These are phyloP conservation scores for Omphaloscelis lunosa DNA, from an alignment of 2,888 invertebrate genomes.

Conservation along the genomic window DNA sequence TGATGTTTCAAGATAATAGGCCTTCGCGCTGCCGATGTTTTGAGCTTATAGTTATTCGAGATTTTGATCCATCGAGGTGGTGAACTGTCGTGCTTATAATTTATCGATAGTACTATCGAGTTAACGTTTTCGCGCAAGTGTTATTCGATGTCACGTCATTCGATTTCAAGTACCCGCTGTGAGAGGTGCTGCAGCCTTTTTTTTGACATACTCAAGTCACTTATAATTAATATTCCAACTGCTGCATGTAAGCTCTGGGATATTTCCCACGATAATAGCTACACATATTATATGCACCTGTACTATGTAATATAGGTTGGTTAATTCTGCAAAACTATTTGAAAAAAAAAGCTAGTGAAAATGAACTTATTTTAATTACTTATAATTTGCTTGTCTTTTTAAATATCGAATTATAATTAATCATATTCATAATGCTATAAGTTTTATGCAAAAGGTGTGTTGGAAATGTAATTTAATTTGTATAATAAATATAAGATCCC, in stretches of 20 bases:
- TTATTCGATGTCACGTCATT: too few species aligned
- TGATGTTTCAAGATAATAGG: too few species aligned
- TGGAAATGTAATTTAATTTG: slow-evolving; percentile 55
- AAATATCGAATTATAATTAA: not conserved
- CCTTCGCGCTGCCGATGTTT: too few species aligned
- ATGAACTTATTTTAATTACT: slow-evolving; percentile 5
- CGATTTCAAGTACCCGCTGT: too few species aligned
- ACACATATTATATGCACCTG: not conserved
- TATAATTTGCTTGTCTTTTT: not conserved
- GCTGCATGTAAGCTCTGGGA: not conserved
- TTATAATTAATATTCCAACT: not conserved
- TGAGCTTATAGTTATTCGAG: too few species aligned
- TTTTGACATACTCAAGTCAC: not conserved
- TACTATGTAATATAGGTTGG: not conserved
- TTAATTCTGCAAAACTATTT: not conserved
- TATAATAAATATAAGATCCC: slow-evolving; percentile 55
- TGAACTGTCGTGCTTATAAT: too few species aligned
- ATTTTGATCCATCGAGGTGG: too few species aligned
- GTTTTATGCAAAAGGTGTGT: slow-evolving; percentile 48
- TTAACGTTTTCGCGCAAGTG: too few species aligned
- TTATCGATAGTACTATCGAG: too few species aligned
- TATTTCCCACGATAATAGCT: slow-evolving; percentile 1
- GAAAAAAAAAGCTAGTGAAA: not conserved
- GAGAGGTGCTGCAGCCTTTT: slow-evolving; percentile 4
- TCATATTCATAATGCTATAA: slow-evolving; percentile 43